Conservation (phyloP, 2,888 invertebrate genomes). For the Corythucha ciliata region DNA sequence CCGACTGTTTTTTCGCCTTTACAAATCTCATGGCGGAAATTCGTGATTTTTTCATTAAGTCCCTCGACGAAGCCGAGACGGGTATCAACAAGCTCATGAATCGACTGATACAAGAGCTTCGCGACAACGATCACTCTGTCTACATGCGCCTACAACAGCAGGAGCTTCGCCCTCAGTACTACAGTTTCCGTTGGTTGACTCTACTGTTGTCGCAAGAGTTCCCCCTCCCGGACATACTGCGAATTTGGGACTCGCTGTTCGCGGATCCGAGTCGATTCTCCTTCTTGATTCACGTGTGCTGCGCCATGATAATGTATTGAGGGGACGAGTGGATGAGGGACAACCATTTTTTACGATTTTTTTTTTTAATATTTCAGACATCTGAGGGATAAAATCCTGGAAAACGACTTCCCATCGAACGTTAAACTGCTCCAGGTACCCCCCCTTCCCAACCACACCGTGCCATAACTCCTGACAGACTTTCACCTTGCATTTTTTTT, state of each 20-base stretch:
- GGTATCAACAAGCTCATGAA: slow-evolving; percentile 89
- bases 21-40: slow-evolving; percentile 97
- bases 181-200: slow-evolving; percentile 94
- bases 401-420: slow-evolving; percentile 85
- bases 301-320: slow-evolving; percentile 97
- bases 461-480: too few species aligned
- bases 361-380: slow-evolving; percentile 51
- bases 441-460: too few species aligned
- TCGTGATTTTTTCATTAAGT: slow-evolving; percentile 92
- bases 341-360: too few species aligned
- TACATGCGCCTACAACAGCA: slow-evolving; percentile 68
- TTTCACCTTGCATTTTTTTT: not conserved
- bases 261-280: slow-evolving; percentile 82
- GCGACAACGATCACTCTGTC: slow-evolving; percentile 64
- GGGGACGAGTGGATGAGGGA: too few species aligned
- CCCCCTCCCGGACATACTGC: slow-evolving; percentile 89
- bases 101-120: slow-evolving; percentile 64
- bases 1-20: slow-evolving; percentile 97
- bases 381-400: slow-evolving; percentile 69
- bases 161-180: slow-evolving; percentile 89
- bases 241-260: slow-evolving; percentile 95
- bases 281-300: slow-evolving; percentile 85
- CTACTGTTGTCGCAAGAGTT: slow-evolving; percentile 94
- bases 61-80: slow-evolving; percentile 79
- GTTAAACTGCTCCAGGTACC: slow-evolving; percentile 82